Conservation (phyloP, 2,888 invertebrate species). For the Xestobium rufovillosum region DNA sequence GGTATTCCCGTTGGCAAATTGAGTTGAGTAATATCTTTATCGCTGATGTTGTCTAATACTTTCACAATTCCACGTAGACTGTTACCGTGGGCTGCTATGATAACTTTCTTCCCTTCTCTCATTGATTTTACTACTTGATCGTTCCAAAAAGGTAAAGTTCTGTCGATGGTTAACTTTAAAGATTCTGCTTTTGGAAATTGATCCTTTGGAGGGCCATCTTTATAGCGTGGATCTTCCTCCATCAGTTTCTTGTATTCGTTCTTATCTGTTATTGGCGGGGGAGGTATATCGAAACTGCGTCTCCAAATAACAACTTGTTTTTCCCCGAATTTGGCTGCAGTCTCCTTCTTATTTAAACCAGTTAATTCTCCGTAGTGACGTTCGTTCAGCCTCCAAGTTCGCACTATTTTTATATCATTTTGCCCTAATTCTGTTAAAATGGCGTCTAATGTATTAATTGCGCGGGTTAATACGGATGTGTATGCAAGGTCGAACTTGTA, state of each 20-base stretch:
- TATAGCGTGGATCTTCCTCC: conserved; percentile 67
- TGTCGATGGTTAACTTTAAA: conserved; percentile 69
- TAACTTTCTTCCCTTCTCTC: conserved; percentile 67
- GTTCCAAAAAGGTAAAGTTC: conserved; percentile 84
- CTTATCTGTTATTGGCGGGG: conserved; percentile 70
- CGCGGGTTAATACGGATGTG: conserved; percentile 72
- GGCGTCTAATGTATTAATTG: conserved; percentile 63
- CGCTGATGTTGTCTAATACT: conserved; percentile 62
- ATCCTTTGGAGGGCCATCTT: conserved; percentile 58
- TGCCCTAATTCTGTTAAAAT: conserved; percentile 63
- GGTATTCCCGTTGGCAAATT: conserved; percentile 60
- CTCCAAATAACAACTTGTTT: conserved; percentile 73
- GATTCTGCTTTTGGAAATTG: conserved; percentile 81
- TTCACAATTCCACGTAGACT: conserved; percentile 80
- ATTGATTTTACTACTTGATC: conserved; percentile 70
- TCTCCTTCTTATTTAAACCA: conserved; percentile 77
- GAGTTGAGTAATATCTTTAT: conserved; percentile 52
- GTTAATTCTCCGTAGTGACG: conserved; percentile 83
- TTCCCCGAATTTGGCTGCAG: conserved; percentile 79
- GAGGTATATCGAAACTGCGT: conserved; percentile 73
- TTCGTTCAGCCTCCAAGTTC: conserved; percentile 81
- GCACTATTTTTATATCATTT: conserved; percentile 56
- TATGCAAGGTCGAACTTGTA: conserved; percentile 72
- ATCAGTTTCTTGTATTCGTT: conserved; percentile 71
- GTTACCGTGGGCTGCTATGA: conserved; percentile 83